Conservation (phyloP, 2,888 invertebrate species). For the Poecilus cupreus region DNA sequence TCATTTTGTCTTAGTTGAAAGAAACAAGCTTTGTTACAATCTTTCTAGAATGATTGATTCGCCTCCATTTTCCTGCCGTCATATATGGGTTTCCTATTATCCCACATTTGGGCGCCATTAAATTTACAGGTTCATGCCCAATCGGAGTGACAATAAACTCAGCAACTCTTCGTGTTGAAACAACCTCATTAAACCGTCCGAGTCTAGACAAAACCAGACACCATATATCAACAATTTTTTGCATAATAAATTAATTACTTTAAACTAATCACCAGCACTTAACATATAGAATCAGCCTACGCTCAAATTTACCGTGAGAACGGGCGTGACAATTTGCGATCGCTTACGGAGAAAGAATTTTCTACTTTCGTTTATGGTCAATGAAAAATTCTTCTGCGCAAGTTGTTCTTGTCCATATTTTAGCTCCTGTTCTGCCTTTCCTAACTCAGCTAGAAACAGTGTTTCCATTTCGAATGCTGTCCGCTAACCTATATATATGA, state of each 20-base stretch:
- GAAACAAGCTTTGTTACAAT: neutral
- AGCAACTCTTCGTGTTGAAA: neutral
- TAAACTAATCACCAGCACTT: neutral
- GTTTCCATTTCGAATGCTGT: too few species aligned
- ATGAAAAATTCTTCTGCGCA: neutral
- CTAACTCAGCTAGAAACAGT: too few species aligned
- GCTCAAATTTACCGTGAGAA: neutral
- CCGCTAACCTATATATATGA: too few species aligned
- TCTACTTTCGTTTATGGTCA: neutral
- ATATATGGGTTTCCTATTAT: neutral
- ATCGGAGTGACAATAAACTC: neutral
- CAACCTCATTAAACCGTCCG: neutral
- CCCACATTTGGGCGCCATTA: neutral
- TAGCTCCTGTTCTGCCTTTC: too few species aligned
- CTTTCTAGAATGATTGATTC: neutral
- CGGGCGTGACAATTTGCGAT: neutral
- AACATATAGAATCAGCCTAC: neutral
- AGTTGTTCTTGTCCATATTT: neutral
- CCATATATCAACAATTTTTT: neutral
- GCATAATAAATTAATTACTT: neutral
- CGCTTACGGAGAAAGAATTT: neutral
- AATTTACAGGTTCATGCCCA: neutral
- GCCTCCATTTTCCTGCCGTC: neutral
- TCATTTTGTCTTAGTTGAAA: too few species aligned
- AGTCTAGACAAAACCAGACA: neutral